phyloP scores from a whole-genome alignment of 2,888 invertebrate genomes.

The Athripsodes cinereus region DNA sequence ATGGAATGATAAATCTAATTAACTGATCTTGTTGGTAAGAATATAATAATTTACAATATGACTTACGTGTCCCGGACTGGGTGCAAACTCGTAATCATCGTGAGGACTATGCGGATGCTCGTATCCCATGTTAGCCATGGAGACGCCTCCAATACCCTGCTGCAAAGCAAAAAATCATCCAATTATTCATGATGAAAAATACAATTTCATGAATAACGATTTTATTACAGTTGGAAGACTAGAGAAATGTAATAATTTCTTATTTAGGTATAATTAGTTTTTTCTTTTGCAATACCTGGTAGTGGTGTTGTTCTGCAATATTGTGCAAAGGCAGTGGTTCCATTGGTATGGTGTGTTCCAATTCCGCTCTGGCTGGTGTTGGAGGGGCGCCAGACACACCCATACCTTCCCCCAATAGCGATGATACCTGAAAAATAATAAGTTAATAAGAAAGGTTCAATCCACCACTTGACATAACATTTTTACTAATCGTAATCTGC shows the following conservation, averaged over 20 bases:
- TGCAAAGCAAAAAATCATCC: too few species aligned
- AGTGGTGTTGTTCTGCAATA: conserved; percentile 35
- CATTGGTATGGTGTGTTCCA: conserved; percentile 33
- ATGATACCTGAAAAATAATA: conserved; percentile 21
- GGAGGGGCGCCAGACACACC: conserved; percentile 27
- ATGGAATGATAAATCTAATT: too few species aligned
- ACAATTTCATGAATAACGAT: too few species aligned
- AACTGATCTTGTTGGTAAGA: too few species aligned
- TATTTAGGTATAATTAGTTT: too few species aligned
- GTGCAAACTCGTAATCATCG: conserved; percentile 77
- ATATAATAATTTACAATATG: too few species aligned
- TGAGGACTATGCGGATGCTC: conserved; percentile 62
- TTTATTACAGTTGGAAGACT: too few species aligned
- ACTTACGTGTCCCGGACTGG: conserved; percentile 75
- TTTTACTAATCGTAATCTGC: background rate
- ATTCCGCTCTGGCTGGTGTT: conserved; percentile 27
- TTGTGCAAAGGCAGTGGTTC: conserved; percentile 37
- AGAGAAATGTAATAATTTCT: too few species aligned
- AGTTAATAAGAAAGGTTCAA: background rate
- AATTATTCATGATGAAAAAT: too few species aligned
- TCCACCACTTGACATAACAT: background rate
- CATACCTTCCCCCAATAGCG: conserved; percentile 26
- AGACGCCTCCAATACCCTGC: conserved; percentile 34
- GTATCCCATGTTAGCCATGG: conserved; percentile 70
- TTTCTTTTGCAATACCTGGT: too few species aligned